Percentiles rank a stretch among this genome's conserved stretches.
phyloP scores from a whole-genome alignment of 64 coral and sea anemone genomes.

The Trachythela sp. region DNA sequence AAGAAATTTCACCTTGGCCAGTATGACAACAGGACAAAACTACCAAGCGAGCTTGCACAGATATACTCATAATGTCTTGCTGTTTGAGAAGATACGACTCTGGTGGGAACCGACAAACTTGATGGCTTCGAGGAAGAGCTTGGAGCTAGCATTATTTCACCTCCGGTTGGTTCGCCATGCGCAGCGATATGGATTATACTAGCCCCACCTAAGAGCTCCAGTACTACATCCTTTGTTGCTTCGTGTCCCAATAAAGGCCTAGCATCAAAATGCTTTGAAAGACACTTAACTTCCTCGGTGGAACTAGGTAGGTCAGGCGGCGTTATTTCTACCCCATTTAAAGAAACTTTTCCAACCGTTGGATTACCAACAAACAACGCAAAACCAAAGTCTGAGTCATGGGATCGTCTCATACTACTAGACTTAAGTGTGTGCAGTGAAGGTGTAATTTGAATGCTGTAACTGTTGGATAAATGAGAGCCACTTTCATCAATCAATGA shows the following conservation, averaged over 20 bases:
- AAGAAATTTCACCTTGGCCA: background rate
- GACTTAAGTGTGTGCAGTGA: background rate
- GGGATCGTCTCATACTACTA: background rate
- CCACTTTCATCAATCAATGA: background rate
- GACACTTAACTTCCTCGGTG: background rate
- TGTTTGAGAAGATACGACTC: background rate
- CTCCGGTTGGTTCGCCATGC: background rate
- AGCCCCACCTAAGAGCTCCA: background rate
- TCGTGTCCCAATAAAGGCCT: background rate
- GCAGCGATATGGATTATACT: slow-evolving; percentile 2
- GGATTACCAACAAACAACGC: background rate
- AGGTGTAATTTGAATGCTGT: background rate
- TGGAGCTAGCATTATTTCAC: background rate
- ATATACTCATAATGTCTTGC: background rate
- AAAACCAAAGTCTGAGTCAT: background rate
- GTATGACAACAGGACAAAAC: background rate
- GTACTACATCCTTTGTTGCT: background rate
- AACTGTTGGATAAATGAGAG: background rate
- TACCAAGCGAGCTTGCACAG: background rate
- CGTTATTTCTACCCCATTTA: background rate
- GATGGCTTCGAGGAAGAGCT: no score
- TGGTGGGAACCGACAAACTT: background rate
- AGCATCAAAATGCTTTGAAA: background rate
- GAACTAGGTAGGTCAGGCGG: background rate
- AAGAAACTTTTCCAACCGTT: background rate